A percentile compares a stretch with the other conserved stretches of the same genome.
phyloP scores from a whole-genome alignment of 2,113 vertebrate species.

The Aix galericulata region DNA sequence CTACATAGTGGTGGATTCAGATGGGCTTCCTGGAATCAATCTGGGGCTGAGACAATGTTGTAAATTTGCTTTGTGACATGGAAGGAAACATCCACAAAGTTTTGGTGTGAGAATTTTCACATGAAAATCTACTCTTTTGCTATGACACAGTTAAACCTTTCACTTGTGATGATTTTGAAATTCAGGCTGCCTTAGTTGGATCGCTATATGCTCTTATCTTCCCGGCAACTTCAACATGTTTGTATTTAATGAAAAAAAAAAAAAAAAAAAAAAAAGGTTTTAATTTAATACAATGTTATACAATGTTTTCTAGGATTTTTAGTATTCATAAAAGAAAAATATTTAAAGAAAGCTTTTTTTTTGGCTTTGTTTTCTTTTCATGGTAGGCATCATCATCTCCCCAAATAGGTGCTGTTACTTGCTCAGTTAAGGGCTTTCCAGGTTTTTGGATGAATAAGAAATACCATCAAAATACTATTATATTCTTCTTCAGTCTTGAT shows the following conservation, averaged over 20 bases:
- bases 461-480: background rate
- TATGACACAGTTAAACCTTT: background rate
- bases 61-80: background rate
- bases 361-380: background rate
- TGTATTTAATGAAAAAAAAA: background rate
- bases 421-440: background rate
- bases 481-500: background rate
- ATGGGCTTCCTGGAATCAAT: background rate
- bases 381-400: background rate
- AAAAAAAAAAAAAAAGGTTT: background rate
- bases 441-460: background rate
- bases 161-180: background rate
- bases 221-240: background rate
- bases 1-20: background rate
- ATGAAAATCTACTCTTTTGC: background rate
- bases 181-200: background rate
- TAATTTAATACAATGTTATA: background rate
- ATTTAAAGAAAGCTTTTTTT: background rate
- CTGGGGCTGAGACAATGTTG: rapidly evolving
- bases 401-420: background rate
- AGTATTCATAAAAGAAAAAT: background rate
- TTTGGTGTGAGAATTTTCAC: background rate
- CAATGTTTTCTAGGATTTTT: background rate
- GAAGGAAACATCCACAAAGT: background rate
- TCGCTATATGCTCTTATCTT: background rate